Conservation (phyloP, 2,113 vertebrate species). For the Mirza zaza region DNA sequence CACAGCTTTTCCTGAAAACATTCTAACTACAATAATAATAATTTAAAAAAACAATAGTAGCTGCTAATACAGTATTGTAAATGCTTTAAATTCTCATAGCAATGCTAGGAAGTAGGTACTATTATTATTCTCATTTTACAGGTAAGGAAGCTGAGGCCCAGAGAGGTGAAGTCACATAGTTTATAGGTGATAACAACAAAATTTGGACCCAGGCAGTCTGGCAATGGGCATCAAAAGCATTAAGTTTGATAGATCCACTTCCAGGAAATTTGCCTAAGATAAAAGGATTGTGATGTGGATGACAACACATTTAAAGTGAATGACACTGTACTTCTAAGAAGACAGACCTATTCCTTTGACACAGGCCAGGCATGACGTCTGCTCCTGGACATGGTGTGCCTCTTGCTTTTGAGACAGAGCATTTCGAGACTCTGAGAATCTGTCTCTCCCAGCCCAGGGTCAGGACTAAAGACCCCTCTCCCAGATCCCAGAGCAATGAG, state of each 20-base stretch:
- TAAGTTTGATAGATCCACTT: background rate
- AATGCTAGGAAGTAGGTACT: background rate
- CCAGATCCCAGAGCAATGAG: background rate
- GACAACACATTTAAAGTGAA: background rate
- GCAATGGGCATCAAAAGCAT: background rate
- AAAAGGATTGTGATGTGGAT: background rate
- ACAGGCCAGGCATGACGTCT: background rate
- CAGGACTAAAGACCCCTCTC: background rate
- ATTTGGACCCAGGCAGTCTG: background rate
- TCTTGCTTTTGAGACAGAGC: background rate
- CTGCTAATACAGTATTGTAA: background rate
- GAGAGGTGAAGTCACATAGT: background rate
- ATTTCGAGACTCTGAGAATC: background rate
- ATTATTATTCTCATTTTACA: background rate
- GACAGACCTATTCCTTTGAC: background rate
- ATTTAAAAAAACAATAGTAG: background rate
- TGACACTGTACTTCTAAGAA: background rate
- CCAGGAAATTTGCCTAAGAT: background rate
- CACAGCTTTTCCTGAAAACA: background rate
- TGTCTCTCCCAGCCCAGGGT: background rate
- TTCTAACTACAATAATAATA: background rate
- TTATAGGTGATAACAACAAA: background rate
- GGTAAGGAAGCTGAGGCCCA: background rate
- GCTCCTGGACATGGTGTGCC: background rate
- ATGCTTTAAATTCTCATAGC: background rate